phyloP scores from a whole-genome alignment of 2,888 invertebrate genomes.

The Uropetala carovei region DNA sequence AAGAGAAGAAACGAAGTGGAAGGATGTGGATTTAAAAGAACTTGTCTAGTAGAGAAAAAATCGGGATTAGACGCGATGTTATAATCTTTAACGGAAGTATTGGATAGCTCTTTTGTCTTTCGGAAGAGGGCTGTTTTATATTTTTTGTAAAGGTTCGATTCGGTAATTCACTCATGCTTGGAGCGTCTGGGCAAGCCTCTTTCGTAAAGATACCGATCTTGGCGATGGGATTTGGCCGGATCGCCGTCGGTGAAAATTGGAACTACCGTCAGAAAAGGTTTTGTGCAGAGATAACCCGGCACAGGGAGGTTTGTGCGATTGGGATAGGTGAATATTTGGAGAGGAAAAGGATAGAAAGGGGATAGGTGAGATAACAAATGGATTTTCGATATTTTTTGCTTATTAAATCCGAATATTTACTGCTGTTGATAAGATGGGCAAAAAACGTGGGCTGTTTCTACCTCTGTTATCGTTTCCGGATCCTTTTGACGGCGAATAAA shows the following conservation, averaged over 20 bases:
- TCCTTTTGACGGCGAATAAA: slow-evolving; percentile 25
- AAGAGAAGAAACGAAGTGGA: neutral
- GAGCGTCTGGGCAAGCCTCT: neutral
- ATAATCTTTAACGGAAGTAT: neutral
- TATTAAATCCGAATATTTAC: slow-evolving; percentile 52
- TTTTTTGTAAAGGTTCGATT: neutral
- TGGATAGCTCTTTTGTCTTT: neutral
- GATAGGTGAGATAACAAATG: slow-evolving; percentile 42
- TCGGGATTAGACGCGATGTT: too few species aligned
- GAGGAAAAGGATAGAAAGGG: neutral
- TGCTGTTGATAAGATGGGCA: slow-evolving; percentile 29
- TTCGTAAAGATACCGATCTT: neutral
- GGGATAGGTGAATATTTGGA: neutral
- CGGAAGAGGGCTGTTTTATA: neutral
- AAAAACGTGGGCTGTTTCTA: slow-evolving; percentile 14
- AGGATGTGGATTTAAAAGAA: neutral
- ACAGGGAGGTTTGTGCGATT: neutral
- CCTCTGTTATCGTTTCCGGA: slow-evolving; percentile 25
- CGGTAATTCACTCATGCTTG: neutral
- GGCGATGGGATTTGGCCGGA: neutral
- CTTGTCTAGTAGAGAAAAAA: neutral
- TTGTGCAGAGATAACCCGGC: neutral
- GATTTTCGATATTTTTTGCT: slow-evolving; percentile 61
- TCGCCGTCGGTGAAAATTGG: neutral
- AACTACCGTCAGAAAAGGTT: neutral